phyloP scores from a whole-genome alignment of 2,888 invertebrate genomes.

The Beris morrisii region DNA sequence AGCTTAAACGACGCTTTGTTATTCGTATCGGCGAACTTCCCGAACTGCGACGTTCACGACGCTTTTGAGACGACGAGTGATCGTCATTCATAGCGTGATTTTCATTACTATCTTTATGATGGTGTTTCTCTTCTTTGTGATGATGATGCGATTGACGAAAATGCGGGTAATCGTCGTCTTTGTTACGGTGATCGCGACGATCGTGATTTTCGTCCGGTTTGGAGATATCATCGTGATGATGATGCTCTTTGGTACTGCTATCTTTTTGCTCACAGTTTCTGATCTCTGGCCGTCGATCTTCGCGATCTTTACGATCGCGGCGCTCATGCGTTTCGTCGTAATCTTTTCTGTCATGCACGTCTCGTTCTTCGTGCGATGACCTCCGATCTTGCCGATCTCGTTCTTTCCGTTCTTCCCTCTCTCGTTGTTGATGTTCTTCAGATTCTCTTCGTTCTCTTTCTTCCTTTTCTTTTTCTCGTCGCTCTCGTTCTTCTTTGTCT shows the following conservation, averaged over 20 bases:
- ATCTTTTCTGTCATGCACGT: conserved; percentile 48
- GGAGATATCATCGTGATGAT: conserved; percentile 39
- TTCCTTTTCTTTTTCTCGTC: conserved; percentile 45
- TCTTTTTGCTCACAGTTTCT: conserved; percentile 15
- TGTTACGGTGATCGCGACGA: conserved; percentile 6
- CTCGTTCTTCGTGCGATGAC: conserved; percentile 44
- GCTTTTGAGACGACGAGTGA: conserved; percentile 22
- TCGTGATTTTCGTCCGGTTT: conserved; percentile 33
- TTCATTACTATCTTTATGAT: conserved; percentile 42
- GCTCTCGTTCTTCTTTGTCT: conserved; percentile 37
- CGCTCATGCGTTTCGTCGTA: conserved; percentile 48
- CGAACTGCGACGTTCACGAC: conserved; percentile 39
- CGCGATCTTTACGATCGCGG: conserved; percentile 53
- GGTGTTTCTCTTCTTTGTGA: conserved; percentile 33
- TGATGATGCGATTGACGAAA: conserved; percentile 39
- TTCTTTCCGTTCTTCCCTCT: conserved; percentile 44
- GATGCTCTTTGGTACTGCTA: conserved; percentile 7
- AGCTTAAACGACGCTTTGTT: conserved; percentile 73
- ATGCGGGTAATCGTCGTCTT: conserved; percentile 37
- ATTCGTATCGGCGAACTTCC: conserved; percentile 50
- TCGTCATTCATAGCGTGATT: conserved; percentile 41
- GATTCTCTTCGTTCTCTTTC: conserved; percentile 45
- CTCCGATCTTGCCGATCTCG: conserved; percentile 45
- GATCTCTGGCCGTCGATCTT: conserved; percentile 2
- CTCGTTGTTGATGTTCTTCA: conserved; percentile 42